phyloP scores from a whole-genome alignment of 2,797 vertebrate species.

The Rhinophrynus dorsalis region DNA sequence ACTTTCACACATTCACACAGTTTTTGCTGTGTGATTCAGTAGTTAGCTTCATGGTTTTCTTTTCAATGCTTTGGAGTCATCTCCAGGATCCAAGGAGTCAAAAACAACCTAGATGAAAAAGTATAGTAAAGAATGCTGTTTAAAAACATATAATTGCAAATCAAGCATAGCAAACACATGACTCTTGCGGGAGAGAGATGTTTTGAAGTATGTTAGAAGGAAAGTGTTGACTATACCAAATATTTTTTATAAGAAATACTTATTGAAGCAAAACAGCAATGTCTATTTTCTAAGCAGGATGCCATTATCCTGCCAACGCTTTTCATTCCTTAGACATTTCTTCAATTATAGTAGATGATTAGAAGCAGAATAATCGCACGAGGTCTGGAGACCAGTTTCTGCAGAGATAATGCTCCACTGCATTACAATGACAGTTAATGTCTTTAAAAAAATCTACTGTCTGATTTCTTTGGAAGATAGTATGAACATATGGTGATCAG shows the following conservation, averaged over 20 bases:
- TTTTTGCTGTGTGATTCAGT: no score
- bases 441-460: background rate
- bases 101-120: background rate
- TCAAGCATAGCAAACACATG: background rate
- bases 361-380: background rate
- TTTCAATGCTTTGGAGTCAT: no score
- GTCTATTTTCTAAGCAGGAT: conserved; percentile 1
- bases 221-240: background rate
- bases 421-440: background rate
- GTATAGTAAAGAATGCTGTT: background rate
- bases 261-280: background rate
- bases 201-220: background rate
- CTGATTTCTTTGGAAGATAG: background rate
- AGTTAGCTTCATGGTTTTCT: no score
- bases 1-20: no score
- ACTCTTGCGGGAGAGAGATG: background rate
- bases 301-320: background rate
- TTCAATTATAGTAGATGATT: conserved; percentile 11
- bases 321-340: background rate
- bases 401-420: background rate
- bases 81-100: no score
- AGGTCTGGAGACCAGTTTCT: background rate
- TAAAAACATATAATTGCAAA: background rate
- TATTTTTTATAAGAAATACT: background rate
- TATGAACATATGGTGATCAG: background rate